Evolutionary conservation across 2,113 vertebrate genomes (phyloP), one percentile per base, ranked within the genome.

Genomic region (Heterochromis multidens): DNA sequence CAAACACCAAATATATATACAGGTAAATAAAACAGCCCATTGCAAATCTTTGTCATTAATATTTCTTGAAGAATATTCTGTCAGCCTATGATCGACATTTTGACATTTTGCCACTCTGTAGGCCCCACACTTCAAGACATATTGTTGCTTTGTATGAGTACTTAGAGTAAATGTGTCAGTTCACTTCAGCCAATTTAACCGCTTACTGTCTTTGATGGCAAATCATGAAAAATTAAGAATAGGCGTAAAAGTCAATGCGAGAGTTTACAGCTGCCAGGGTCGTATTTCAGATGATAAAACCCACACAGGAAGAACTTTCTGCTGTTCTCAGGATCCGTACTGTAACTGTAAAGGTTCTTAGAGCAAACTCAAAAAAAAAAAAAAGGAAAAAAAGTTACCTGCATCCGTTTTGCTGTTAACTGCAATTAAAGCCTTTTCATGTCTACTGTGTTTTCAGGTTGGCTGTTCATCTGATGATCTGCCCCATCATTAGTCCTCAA

Each of bases 161-260:
- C 70, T 54, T 54, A 33, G 27, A 54, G 67, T 74, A 27, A 81
- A 83, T 10, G 23, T 65, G 81, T 90, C 88, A 86, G 46, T 84
- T 91, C 65, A 79, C 70, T 74, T 81, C 87, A 83, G 77, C 58
- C 63, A 77, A 82, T 92, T 90, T 83, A 88, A 91, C 83, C 84
- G 81, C 83, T 90, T 93, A 85, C 85, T 83, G 88, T 88, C 82
- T 88, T 88, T 94, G 81, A 94, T 93, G 85, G 84, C 88, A 29
- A 92, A 93, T 85, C 92, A 80, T 93, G 82, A 92, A 93, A 95
- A 94, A 93, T 92, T 91, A 94, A 87, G 85, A 91, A 86, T 54
- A 81, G 83, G 67, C 57, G 87, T 94, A 91, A 94, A 94, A 93
- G 87, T 94, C 88, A 90, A 65, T 88, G 91, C 88, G 81, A 84